Base-by-base conservation (phyloP, 1,140 invertebrate genomes). In the Schlechtendalia chinensis region DNA sequence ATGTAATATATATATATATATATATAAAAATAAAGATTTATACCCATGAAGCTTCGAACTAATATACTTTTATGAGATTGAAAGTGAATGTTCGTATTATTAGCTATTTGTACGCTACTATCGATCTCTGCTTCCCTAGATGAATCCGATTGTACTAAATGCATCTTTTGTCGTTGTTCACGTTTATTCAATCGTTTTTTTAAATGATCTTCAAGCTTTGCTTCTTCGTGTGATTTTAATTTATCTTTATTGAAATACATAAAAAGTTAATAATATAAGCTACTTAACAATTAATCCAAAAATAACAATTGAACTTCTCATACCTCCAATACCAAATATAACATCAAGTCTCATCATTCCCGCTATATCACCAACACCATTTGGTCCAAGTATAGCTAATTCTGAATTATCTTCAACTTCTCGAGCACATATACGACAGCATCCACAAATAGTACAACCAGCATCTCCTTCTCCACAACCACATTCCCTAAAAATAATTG, bases 381-480 rank as follows among this genome's bases (percentile, higher is more conserved):
- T 86, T 54, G 87, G 86, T 83, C 86, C 87, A 45, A 88, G 83
- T 75, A 89, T 86, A 4, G 87, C 86, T 50, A 67, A 85, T 81
- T 86, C 87, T 83, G 85, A 87, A 82, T 89, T 88, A 75, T 90
- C 89, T 82, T 88, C 89, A 81, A 89, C 89, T 84, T 93, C 91
- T 45, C 91, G 88, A 0, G 92, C 94, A 86, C 96, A 98, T 22
- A 92, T 90, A 69, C 93, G 87, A 86, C 97, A 99, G 50, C 93
- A 92, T 1, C 96, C 96, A 86, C 97, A 99, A 83, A 93, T 91
- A 1, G 92, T 89, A 85, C 97, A 98, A 0, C 96, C 96, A 58
- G 94, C 93, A 85, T 98, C 96, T 19, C 96, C 96, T 84, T 94
- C 93, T 19, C 96, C 96, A 89, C 97, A 98, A 2, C 94, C 95